Base-by-base conservation (phyloP, 2,113 vertebrate genomes). In the Pachypanchax playfairii region DNA sequence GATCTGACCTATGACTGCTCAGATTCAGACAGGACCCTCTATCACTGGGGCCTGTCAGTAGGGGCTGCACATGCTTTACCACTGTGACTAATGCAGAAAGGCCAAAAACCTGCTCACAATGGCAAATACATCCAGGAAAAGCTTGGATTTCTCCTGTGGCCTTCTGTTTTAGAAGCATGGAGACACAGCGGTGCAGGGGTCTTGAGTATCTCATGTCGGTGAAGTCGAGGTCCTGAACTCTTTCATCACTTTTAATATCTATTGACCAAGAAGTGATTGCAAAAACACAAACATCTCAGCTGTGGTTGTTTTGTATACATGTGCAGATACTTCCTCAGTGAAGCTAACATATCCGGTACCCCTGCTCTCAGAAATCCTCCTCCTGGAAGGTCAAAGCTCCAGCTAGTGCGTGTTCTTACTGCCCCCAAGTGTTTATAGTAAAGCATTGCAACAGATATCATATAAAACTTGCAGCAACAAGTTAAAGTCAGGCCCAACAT, bases 401-500 rank as follows among this genome's bases (percentile, higher is more conserved):
- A 36, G 17, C 41, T 29, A 11, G 8, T 20, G 43, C 6, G 61
- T 64, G 65, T 43, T 62, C 51, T 71, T 84, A 73, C 85, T 91
- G 91, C 87, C 90, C 75, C 73, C 82, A 46, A 68, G 88, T 91
- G 91, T 77, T 65, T 49, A 81, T 0, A 70, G 9, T 6, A 1
- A 17, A 50, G 57, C 24, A 85, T 3, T 79, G 53, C 75, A 79
- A 24, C 49, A 20, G 9, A 29, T 4, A n/a, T n/a, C n/a, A n/a
- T n/a, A n/a, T n/a, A n/a, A n/a, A n/a, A n/a, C n/a, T n/a, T n/a
- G n/a, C n/a, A n/a, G n/a, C n/a, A n/a, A n/a, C n/a, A n/a, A n/a
- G n/a, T n/a, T n/a, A n/a, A n/a, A n/a, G n/a, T n/a, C n/a, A n/a
- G n/a, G n/a, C n/a, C n/a, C n/a, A n/a, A n/a, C n/a, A n/a, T n/a